Evolutionary conservation across 1,140 invertebrate species (phyloP), one percentile per base, ranked within the genome.

Genomic region (Nasonia vitripennis): DNA sequence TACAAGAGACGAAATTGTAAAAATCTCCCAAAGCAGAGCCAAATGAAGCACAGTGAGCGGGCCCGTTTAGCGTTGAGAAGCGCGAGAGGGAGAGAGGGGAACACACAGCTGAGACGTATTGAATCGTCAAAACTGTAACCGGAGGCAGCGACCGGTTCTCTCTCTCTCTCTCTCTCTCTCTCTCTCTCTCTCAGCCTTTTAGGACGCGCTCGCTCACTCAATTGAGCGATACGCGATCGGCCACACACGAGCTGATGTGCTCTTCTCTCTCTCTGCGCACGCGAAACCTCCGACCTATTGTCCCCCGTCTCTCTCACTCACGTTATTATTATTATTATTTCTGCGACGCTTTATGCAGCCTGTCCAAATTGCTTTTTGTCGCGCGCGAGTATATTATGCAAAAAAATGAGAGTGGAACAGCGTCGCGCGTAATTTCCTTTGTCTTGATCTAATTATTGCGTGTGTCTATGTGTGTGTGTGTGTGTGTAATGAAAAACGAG

Each of bases 181-280:
- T 31, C 12, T 85, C 34, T 37, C 34, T 37, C 34, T 37, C 73
- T 31, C n/a, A n/a, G 71, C 23, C 77, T 83, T 84, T 80, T 75
- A 84, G 77, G 86, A 80, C 27, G 34, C 23, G 41, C 75, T 77
- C 75, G 31, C 37, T 90, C 88, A 88, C 88, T 91, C 91, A 91
- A 92, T 92, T 92, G 91, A 91, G 89, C 91, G 90, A 91, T 92
- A 91, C 88, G 89, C 81, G 86, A 87, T 80, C 88, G 91, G 89
- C 91, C 91, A 92, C 90, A 91, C 90, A 91, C 91, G 68, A 71
- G 68, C 68, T 71, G 17, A 27, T 71, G 31, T 71, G 31, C 88
- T 86, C 67, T n/a, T n/a, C 86, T 80, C 41, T 55, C 23, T 62
- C 77, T 41, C 51, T 51, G 9, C 62, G 62, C 10, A 73, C 74